Evolutionary conservation across 2,113 vertebrate species (phyloP).

Genomic region (Megaceryle maxima): DNA sequence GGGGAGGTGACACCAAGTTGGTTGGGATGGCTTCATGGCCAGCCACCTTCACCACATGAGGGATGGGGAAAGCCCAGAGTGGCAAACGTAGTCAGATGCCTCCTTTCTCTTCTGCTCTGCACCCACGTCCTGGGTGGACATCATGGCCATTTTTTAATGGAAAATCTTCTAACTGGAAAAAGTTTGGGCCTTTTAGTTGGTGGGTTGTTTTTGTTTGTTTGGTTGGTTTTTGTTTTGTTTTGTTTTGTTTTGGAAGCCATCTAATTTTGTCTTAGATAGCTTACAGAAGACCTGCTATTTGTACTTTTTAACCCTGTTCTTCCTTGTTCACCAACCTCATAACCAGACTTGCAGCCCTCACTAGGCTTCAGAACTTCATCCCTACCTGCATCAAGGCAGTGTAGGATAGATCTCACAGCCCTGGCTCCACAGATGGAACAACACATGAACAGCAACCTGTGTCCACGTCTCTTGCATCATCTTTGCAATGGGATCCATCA

Average conservation of each 20-base stretch:
- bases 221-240: neutral
- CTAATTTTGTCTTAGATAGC: neutral
- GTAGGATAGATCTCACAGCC: neutral
- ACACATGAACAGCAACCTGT: rapidly evolving
- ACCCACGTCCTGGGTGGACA: rapidly evolving
- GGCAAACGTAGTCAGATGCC: neutral
- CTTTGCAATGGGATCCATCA: neutral
- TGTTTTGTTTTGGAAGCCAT: neutral
- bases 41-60: rapidly evolving
- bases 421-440: rapidly evolving
- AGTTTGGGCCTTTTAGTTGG: neutral
- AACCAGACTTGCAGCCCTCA: neutral
- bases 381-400: neutral
- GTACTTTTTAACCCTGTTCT: neutral
- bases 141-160: neutral
- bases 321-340: neutral
- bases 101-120: neutral
- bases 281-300: neutral
- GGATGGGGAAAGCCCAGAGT: too few relatives aligned
- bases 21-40: neutral
- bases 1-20: neutral
- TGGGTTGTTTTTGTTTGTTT: neutral
- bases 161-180: neutral
- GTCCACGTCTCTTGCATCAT: neutral
- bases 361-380: neutral